Conservation (phyloP, 2,113 vertebrate species). For the Melanocharis versteri region DNA sequence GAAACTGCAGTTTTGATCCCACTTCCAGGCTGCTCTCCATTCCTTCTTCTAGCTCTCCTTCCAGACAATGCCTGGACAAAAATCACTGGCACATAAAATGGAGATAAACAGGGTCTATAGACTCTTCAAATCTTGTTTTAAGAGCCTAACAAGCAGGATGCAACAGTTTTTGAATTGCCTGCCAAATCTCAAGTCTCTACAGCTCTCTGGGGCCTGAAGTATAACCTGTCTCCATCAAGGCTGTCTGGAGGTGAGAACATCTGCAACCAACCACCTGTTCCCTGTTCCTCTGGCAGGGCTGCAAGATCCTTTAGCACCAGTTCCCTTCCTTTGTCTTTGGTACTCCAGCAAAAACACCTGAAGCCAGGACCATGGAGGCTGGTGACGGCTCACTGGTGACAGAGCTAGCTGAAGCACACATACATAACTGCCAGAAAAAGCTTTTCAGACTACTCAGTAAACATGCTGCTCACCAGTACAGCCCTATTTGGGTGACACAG, state of each 20-base stretch:
- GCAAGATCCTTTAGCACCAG: background rate
- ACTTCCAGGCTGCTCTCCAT: background rate
- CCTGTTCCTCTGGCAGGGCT: background rate
- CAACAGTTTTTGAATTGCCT: background rate
- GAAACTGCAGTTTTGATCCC: background rate
- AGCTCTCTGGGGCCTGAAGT: background rate
- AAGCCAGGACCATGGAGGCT: background rate
- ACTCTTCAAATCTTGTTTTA: background rate
- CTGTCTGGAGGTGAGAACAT: background rate
- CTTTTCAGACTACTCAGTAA: background rate
- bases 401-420: background rate
- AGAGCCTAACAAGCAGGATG: background rate
- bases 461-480: background rate
- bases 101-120: background rate
- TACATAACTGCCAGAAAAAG: background rate
- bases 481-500: background rate
- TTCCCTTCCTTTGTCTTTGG: background rate
- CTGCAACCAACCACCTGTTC: background rate
- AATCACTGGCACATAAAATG: background rate
- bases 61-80: background rate
- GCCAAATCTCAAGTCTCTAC: background rate
- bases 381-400: background rate
- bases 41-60: background rate
- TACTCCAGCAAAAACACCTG: background rate
- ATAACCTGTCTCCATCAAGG: background rate